Conservation (phyloP, 2,113 vertebrate species). For the Alouatta palliata region DNA sequence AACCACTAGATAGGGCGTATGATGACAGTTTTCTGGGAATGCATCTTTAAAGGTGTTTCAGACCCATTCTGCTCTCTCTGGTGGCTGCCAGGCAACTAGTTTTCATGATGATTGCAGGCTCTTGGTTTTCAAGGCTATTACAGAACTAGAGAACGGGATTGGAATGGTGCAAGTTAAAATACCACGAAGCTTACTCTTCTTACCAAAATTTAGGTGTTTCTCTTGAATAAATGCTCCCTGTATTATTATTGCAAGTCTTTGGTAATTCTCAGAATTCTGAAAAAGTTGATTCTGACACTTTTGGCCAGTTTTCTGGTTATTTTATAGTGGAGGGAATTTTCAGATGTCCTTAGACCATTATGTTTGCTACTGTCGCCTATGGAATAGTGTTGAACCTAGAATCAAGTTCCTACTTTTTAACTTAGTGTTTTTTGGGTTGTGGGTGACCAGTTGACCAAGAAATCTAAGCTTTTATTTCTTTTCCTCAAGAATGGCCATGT, state of each 20-base stretch:
- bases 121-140: not conserved
- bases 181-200: not conserved
- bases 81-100: not conserved
- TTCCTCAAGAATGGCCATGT: not conserved
- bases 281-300: not conserved
- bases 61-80: not conserved
- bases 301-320: not conserved
- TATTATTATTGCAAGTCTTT: not conserved
- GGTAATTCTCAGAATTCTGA: not conserved
- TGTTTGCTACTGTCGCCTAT: not conserved
- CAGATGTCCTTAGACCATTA: not conserved
- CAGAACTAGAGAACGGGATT: not conserved
- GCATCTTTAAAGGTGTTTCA: not conserved
- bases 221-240: not conserved
- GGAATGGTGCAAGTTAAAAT: not conserved
- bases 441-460: not conserved
- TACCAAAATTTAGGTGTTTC: not conserved
- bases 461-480: conserved; percentile 17
- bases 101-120: not conserved
- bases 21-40: not conserved
- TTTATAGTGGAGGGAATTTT: not conserved
- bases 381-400: not conserved
- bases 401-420: not conserved
- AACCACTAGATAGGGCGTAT: not conserved
- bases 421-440: not conserved